Evolutionary conservation across 2,888 invertebrate species (phyloP).

Genomic region (Sympetrum striolatum): DNA sequence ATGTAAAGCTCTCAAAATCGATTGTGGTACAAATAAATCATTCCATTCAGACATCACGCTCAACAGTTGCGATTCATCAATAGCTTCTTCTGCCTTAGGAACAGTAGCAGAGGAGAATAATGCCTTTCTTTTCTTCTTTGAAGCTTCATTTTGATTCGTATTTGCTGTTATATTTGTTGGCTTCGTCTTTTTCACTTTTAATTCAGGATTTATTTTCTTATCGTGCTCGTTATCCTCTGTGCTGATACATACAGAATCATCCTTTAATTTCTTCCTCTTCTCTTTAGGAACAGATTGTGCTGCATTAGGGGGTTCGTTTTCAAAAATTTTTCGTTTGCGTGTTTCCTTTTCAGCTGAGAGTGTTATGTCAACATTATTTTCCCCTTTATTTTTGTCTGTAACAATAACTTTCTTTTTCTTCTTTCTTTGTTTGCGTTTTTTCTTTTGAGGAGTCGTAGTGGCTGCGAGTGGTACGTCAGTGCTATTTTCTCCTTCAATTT

Average conservation of each 20-base stretch:
- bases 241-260: no score
- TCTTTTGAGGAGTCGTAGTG: conserved; percentile 51
- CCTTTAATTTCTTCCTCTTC: conserved; percentile 59
- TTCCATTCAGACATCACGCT: conserved; percentile 58
- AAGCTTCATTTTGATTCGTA: no score
- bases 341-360: conserved; percentile 45
- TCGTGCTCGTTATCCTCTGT: no score
- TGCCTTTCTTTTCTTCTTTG: no score
- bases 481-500: conserved; percentile 61
- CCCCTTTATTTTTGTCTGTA: conserved; percentile 55
- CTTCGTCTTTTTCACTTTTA: no score
- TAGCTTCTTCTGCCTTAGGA: conserved; percentile 44
- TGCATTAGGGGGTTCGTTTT: background rate
- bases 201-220: no score
- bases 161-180: no score
- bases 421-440: conserved; percentile 49
- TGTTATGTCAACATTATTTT: conserved; percentile 57
- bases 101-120: no score
- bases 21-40: conserved; percentile 65
- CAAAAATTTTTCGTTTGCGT: conserved; percentile 51
- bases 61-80: conserved; percentile 45
- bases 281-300: background rate
- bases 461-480: no score
- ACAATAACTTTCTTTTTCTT: background rate
- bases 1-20: conserved; percentile 75